phyloP scores from a whole-genome alignment of 1,140 invertebrate species.

The Cydia pomonella region DNA sequence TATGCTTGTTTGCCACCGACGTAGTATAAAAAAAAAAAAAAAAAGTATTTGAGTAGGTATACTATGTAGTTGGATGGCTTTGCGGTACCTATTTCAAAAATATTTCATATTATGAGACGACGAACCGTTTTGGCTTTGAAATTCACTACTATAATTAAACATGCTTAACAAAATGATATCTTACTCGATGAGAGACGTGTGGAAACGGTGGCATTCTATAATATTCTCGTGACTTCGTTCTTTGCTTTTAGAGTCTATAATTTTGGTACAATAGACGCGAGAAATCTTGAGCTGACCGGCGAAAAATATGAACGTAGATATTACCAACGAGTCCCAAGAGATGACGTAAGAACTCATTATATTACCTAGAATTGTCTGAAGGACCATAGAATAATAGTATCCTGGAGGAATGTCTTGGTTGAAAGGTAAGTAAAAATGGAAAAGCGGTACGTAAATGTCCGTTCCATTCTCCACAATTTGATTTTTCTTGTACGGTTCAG shows the following conservation, averaged over 20 bases:
- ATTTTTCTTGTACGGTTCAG: slow-evolving; percentile 53
- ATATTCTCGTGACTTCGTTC: slow-evolving; percentile 47
- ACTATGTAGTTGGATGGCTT: too few species aligned
- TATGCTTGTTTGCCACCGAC: too few species aligned
- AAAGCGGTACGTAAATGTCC: slow-evolving; percentile 49
- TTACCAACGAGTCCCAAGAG: slow-evolving; percentile 54
- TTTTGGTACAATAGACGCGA: slow-evolving; percentile 40
- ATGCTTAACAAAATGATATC: slow-evolving; percentile 21
- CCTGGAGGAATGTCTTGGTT: slow-evolving; percentile 46
- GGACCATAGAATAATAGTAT: slow-evolving; percentile 54
- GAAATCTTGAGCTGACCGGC: slow-evolving; percentile 55
- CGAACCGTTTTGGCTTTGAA: background rate
- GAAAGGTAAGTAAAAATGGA: slow-evolving; percentile 58
- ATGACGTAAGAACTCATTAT: slow-evolving; percentile 55
- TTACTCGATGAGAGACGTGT: slow-evolving; percentile 51
- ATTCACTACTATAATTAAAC: background rate
- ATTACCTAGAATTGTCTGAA: slow-evolving; percentile 52
- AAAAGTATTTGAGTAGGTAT: too few species aligned
- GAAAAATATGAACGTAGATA: slow-evolving; percentile 58
- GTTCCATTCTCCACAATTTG: slow-evolving; percentile 46
- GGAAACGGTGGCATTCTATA: slow-evolving; percentile 48
- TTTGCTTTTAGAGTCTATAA: slow-evolving; percentile 36
- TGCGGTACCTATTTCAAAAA: too few species aligned
- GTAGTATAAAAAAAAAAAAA: too few species aligned
- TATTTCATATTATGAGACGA: too few species aligned